Percentiles rank a stretch among this genome's conserved stretches.
These are phyloP conservation scores for Rhombomys opimus DNA, from an alignment of 2,113 vertebrate genomes.

Conservation along the genomic window DNA sequence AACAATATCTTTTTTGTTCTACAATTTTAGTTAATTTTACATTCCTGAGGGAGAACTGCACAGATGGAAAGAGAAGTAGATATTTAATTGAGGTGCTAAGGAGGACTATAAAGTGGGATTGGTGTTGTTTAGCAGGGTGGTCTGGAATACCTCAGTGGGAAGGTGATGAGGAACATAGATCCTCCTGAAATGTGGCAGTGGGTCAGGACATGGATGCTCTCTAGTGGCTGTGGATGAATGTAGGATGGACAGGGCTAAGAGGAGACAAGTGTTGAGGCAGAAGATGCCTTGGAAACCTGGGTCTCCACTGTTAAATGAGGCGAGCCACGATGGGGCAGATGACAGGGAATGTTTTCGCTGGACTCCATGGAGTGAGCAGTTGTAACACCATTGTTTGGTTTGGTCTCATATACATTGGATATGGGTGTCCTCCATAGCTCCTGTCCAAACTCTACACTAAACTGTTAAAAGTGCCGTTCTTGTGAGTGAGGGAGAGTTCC, in stretches of 20 bases:
- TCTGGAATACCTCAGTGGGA: neutral
- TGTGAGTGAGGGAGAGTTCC: neutral
- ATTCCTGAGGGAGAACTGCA: neutral
- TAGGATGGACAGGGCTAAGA: neutral
- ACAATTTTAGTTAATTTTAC: neutral
- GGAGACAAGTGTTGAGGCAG: neutral
- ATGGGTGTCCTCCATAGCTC: neutral
- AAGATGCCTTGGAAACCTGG: neutral
- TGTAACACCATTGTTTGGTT: neutral
- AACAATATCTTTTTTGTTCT: slow-evolving; percentile 32
- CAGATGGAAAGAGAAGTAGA: neutral
- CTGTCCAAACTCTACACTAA: neutral
- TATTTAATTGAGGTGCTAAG: neutral
- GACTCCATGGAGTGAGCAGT: neutral
- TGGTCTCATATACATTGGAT: neutral
- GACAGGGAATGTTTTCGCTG: neutral
- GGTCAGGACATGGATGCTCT: neutral
- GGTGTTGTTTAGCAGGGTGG: neutral
- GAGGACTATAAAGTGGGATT: neutral
- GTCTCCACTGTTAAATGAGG: neutral
- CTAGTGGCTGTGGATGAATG: neutral
- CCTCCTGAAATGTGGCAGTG: neutral
- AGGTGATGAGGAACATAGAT: neutral
- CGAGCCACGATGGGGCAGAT: neutral
- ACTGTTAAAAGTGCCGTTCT: neutral